Evolutionary conservation across 2,797 vertebrate genomes (phyloP).

Genomic region (Vultur gryphus): DNA sequence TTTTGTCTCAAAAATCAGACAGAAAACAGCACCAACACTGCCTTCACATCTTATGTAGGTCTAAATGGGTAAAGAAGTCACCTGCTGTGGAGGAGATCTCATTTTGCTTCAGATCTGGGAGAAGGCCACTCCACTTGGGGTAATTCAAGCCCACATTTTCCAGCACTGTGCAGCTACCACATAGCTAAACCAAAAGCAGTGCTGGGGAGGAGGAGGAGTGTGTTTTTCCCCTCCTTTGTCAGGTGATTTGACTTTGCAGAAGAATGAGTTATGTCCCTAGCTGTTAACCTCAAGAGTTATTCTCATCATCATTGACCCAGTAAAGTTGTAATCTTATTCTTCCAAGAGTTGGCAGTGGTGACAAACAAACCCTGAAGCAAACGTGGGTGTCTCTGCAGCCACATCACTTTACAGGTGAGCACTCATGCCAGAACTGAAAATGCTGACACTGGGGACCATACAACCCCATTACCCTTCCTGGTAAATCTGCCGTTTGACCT

Average conservation of each 20-base stretch:
- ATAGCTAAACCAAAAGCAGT: neutral
- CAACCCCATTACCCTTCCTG: neutral
- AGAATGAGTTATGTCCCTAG: neutral
- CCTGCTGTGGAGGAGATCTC: neutral
- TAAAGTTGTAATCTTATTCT: neutral
- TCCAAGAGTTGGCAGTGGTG: neutral
- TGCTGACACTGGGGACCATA: neutral
- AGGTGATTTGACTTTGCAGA: neutral
- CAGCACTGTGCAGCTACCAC: neutral
- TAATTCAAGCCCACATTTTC: neutral
- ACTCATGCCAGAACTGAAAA: neutral
- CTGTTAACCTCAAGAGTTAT: neutral
- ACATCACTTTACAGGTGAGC: neutral
- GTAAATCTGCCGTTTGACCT: neutral
- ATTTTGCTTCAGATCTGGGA: neutral
- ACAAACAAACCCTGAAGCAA: neutral
- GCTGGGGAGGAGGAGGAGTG: neutral
- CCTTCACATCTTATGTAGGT: rapidly evolving
- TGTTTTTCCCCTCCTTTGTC: neutral
- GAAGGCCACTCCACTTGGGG: neutral
- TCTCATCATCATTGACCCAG: neutral
- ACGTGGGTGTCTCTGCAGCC: neutral
- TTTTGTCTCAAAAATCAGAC: neutral
- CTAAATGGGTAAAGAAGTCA: neutral
- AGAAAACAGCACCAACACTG: neutral